Evolutionary conservation across 2,113 vertebrate genomes (phyloP).

Genomic region (Brachyhypopomus occidentalis): DNA sequence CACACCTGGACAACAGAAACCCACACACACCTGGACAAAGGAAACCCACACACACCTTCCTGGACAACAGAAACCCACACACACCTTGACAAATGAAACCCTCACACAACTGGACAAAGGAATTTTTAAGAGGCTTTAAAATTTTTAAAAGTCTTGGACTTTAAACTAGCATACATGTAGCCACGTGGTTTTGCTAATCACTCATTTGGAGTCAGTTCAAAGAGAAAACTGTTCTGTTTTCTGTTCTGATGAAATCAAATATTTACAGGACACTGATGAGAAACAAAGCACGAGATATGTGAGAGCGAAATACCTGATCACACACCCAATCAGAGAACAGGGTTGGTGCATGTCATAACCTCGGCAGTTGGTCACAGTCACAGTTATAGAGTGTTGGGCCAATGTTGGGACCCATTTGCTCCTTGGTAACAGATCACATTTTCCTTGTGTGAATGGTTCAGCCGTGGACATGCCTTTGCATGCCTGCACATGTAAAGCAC

Average conservation of each 20-base stretch:
- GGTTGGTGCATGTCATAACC: not conserved
- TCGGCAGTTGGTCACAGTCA: too few relatives aligned
- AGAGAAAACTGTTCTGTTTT: conserved; percentile 8
- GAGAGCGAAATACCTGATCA: not conserved
- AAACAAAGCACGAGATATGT: not conserved
- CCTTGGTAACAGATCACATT: not conserved
- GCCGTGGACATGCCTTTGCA: not conserved
- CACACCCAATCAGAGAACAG: not conserved
- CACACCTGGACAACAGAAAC: too few relatives aligned
- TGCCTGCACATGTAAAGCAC: not conserved
- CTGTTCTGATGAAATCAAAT: conserved; percentile 20
- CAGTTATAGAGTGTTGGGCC: too few relatives aligned
- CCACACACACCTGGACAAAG: conserved; percentile 4
- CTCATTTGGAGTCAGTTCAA: conserved; percentile 36
- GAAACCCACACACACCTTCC: not conserved
- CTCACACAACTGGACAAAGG: conserved; percentile 3
- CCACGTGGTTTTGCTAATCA: conserved; percentile 36
- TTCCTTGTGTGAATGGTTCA: not conserved
- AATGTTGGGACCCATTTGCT: not conserved
- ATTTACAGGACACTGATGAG: not conserved
- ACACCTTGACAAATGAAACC: not conserved
- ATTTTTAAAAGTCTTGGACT: not conserved
- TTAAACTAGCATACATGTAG: conserved; percentile 15
- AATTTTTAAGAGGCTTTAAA: not conserved
- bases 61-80: not conserved